Base-by-base conservation (phyloP, 37 sponge, comb jelly and placozoan species). In the Eunapius fragilis region DNA sequence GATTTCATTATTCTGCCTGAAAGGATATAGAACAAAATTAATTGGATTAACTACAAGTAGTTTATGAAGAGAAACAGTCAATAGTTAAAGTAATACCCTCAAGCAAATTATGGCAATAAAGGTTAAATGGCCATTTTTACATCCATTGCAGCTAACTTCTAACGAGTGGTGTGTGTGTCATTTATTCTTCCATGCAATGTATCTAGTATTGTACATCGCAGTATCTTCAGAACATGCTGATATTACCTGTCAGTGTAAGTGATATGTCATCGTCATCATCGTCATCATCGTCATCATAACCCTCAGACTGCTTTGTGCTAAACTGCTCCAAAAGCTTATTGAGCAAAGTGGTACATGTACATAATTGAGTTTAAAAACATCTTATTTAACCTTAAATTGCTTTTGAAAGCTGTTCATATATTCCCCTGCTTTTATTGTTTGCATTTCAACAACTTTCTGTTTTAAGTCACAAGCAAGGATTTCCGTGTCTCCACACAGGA, bases 401-500 rank as follows among this genome's bases (percentile, higher is more conserved):
- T 79, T 37, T 67, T 79, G 27, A 48, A 79, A 79, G 12, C 67
- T 68, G 58, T 27, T 79, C 68, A 41, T 79, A 17, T 30, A 31
- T 31, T 79, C 28, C 13, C 28, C 79, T n/a, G 6, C 25, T 11
- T 17, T 72, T 2, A 11, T 9, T 45, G 41, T 31, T 26, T 67
- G 28, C 50, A 79, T 31, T 6, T 48, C 28, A 0, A 58, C n/a
- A 19, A 79, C 36, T 48, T 31, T 31, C n/a, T 50, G 23, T 27
- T 41, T 26, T 23, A 79, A 49, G 25, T 79, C 48, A 26, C 28
- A 26, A 17, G 79, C 79, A n/a, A 27, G 30, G 17, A 79, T 50
- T 24, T 79, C 79, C 0, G 79, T 79, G 12, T 79, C 79, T 23
- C 79, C 79, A 79, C 79, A 79, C 25, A 49, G 4, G 58, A 79